Evolutionary conservation across 2,797 vertebrate genomes (phyloP).

Genomic region (Cichlasoma orientale): DNA sequence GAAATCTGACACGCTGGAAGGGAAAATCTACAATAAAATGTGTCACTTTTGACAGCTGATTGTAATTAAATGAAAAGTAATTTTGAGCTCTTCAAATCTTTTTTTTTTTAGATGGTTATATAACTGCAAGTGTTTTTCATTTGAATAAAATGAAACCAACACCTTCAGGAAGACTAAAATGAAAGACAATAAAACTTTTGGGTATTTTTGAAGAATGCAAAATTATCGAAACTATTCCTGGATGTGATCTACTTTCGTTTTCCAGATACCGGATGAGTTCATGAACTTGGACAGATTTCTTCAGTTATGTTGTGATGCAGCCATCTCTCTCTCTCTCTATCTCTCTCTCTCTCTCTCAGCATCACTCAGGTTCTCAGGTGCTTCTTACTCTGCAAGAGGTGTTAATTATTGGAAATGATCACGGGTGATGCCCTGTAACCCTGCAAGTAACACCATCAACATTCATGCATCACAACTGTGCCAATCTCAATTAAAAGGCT

Average conservation of each 20-base stretch:
- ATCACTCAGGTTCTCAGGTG: slow-evolving; percentile 7
- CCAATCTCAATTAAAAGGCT: slow-evolving; percentile 20
- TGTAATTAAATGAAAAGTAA: not conserved
- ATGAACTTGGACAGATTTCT: not conserved
- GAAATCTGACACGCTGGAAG: slow-evolving; percentile 2
- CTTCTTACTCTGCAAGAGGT: slow-evolving; percentile 22
- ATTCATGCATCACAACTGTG: slow-evolving; percentile 12
- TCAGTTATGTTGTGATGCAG: not conserved
- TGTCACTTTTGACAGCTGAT: not conserved
- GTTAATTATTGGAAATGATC: slow-evolving; percentile 21
- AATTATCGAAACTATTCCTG: not conserved
- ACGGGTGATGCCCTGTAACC: not conserved
- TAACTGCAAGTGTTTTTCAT: not conserved
- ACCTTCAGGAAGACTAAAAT: not conserved
- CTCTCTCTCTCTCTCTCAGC: not conserved
- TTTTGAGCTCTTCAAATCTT: not conserved
- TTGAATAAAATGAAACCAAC: not conserved
- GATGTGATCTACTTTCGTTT: not conserved
- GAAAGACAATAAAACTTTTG: not conserved
- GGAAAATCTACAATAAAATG: not conserved
- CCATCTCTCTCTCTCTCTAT: not conserved
- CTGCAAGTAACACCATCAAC: slow-evolving; percentile 26
- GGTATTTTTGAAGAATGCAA: not conserved
- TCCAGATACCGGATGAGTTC: not conserved
- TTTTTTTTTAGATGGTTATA: not conserved